Evolutionary conservation across 37 sponge, comb jelly and placozoan species (phyloP), one percentile per base, ranked within the genome.

Genomic region (Bolinopsis microptera): DNA sequence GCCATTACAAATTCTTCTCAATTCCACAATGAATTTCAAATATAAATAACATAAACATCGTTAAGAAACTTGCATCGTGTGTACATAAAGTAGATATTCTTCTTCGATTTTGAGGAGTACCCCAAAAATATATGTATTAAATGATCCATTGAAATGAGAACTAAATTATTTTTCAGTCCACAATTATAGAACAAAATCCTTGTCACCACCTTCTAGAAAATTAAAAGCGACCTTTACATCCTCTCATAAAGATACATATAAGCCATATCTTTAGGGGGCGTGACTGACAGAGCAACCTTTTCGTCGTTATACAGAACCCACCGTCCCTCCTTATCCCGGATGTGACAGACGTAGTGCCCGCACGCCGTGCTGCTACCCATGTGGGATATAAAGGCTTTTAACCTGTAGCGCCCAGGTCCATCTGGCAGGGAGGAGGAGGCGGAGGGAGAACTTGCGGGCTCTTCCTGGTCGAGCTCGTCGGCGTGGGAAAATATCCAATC

Each of bases 341-440:
- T 97, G 83, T 97, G 97, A 69, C 96, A 96, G 37, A 97, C 96
- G 36, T 97, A 97, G 77, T 97, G 97, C 8, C 97, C 97, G 93
- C 95, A 95, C 92, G 93, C 69, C 33, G 97, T 95, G 67, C 96
- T 96, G 76, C 96, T 95, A 0, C 97, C 97, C 96, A 97, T 97
- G 95, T 97, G 97, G 93, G 96, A 96, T 40, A 97, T 93, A 75
- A 97, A 96, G 0, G 95, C 97, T 30, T 92, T 23, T 30, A 97
- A 94, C 16, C 93, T 34, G 41, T 97, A 97, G 38, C 92, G 38
- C 36, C 39, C 94, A 0, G 31, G 37, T 0, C 75, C 93, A 24
- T 93, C 92, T 0, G 93, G 39, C 33, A 33, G 70, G 21, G 72
- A 93, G 40, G 83, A 33, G 36, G 94, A 94, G 83, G 69, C 0